Percentiles rank a stretch among this genome's conserved stretches.
Evolutionary conservation across 2,797 vertebrate genomes (phyloP).

Genomic region (Jordanella pulchra): DNA sequence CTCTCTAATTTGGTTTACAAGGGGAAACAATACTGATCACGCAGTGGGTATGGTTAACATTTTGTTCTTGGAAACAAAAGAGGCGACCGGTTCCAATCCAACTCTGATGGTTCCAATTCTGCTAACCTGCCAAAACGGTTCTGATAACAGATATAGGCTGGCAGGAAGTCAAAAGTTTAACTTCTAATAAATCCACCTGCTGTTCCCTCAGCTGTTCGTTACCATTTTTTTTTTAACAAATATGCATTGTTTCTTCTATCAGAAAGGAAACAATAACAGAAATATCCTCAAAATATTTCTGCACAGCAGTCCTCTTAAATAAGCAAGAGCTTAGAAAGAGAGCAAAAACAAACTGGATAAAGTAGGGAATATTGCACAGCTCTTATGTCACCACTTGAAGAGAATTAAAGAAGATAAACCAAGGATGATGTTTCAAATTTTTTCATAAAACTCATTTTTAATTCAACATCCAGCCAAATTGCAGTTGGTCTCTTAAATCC

Average conservation of each 20-base stretch:
- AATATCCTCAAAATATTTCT: background rate
- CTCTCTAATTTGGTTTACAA: background rate
- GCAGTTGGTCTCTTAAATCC: background rate
- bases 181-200: constrained; percentile 25
- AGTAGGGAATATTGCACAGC: background rate
- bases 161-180: constrained; percentile 13
- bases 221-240: background rate
- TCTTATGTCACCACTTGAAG: background rate
- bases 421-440: background rate
- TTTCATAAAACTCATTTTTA: background rate
- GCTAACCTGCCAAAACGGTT: constrained; percentile 3
- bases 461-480: background rate
- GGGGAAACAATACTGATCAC: constrained; percentile 7
- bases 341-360: background rate
- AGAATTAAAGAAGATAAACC: background rate
- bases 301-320: background rate
- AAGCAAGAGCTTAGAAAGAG: background rate
- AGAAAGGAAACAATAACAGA: background rate
- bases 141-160: constrained; percentile 6
- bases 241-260: background rate
- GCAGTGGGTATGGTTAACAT: constrained; percentile 2
- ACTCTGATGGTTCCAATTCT: constrained; percentile 2
- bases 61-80: constrained; percentile 22
- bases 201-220: constrained; percentile 10
- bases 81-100: constrained; percentile 1